Base-by-base conservation (phyloP, 2,888 invertebrate species). In the Oxycera nigricornis region DNA sequence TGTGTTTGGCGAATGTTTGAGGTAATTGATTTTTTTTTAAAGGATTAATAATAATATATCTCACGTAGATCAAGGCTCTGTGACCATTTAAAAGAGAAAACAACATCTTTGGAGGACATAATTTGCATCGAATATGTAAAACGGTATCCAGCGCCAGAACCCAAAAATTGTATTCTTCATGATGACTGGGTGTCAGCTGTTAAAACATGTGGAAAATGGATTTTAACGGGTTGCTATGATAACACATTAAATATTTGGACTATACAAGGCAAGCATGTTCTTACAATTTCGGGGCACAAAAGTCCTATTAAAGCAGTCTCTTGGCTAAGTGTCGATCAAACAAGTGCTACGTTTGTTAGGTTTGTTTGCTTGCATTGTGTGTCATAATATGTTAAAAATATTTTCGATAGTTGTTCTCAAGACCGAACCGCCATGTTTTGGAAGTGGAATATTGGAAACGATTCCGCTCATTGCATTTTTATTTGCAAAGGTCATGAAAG, bases 131-230 rank as follows among this genome's bases (percentile, higher is more conserved):
- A 98, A 85, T 98, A 98, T 86, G 87, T 98, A 24, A 94, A 95
- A 82, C 90, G 94, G 79, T 92, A 93, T 79, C 95, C 97, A 11
- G 92, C 97, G 0, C 98, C 98, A 0, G 90, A 94, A 81, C 97
- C 98, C 0, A 91, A 95, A 82, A 94, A 97, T 83, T 95, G 95
- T 82, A 87, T 98, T 78, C 89, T 95, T 83, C 97, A 98, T 81
- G 96, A 98, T 85, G 98, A 99, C 83, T 99, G 98, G 98, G 96
- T 98, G n/a, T 93, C 96, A 22, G 90, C 94, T 55, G 91, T 97
- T 0, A 91, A 92, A 79, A 88, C 90, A 50, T 86, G 88, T 76
- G 89, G 88, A 50, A 90, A 90, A 82, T 94, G 93, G 93, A 93
- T 97, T 76, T 83, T 97, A 57, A 92, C 94, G 68, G 97, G 97